Evolutionary conservation across 2,888 invertebrate species (phyloP), one percentile per base, ranked within the genome.

Genomic region (Drosophila hamatofila): DNA sequence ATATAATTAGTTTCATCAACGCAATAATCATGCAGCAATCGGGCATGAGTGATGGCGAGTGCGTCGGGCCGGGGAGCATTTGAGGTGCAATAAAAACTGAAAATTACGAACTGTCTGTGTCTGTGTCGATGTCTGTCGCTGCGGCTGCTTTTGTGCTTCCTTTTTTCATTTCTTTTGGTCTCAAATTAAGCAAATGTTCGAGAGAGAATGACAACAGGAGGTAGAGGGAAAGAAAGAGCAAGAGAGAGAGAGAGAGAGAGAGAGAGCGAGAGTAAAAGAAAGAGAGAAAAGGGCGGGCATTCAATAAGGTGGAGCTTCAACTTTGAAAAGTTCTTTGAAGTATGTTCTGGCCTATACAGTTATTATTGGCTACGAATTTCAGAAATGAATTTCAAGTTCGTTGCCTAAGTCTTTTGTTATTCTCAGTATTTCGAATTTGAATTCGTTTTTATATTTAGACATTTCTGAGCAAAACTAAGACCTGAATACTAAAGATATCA

Each of bases 1-100:
- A 77, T 88, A 83, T 88, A 88, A 89, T 88, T 88, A 88, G 88
- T 78, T 87, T 73, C 88, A 83, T 88, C 87, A 88, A 71, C 83
- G 81, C 84, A 88, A 88, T 83, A 89, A 88, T 88, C 89, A 88
- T 78, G 83, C 75, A 59, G 80, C 78, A 88, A 89, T 81, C 81
- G 83, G 80, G 80, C 56, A 57, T 27, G 33, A 48, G 66, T 42
- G 55, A 27, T 11, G 54, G 37, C 44, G 27, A 30, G 41, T 39
- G 8, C 25, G 4, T 21, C 51, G 56, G 23, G 18, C 11, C n/a
- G 42, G 44, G 54, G 56, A 52, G 60, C 46, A 57, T 46, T 52
- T 48, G 56, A 49, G 44, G 46, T 49, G 80, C 68, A 80, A 75
- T 84, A 84, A 84, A 81, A 81, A 74, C 59, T 72, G 39, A 81